These are phyloP conservation scores for Hyles vespertilio DNA, from an alignment of 1,140 invertebrate species.

Conservation along the genomic window DNA sequence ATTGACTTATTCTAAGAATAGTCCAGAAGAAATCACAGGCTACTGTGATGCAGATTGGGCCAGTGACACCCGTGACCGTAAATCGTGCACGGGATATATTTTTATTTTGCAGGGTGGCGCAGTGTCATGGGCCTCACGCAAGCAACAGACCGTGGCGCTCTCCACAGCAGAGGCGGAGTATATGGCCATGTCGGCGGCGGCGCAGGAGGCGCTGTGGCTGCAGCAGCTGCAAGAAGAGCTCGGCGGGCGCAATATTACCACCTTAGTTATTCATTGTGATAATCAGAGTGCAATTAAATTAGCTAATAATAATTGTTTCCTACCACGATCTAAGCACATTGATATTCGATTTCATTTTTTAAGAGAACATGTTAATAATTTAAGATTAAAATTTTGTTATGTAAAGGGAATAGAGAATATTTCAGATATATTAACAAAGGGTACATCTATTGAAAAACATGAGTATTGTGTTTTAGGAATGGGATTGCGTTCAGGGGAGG, in stretches of 20 bases:
- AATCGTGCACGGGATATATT: slow-evolving; percentile 22
- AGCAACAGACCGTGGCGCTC: slow-evolving; percentile 22
- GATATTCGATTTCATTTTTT: too few species aligned
- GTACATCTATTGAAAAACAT: too few species aligned
- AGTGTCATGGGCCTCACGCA: slow-evolving; percentile 13
- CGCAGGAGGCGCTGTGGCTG: slow-evolving; percentile 23
- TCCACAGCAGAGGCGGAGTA: slow-evolving; percentile 27
- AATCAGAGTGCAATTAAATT: too few species aligned
- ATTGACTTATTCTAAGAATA: slow-evolving; percentile 21
- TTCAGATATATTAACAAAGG: too few species aligned
- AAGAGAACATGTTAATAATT: too few species aligned
- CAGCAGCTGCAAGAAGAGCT: slow-evolving; percentile 15
- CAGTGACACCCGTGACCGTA: slow-evolving; percentile 13
- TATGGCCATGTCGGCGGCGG: slow-evolving; percentile 14
- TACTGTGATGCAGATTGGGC: slow-evolving; percentile 31
- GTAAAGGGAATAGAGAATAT: too few species aligned
- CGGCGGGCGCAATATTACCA: background rate
- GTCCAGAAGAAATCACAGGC: slow-evolving; percentile 18
- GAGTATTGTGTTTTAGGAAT: too few species aligned
- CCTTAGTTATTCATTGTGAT: too few species aligned
- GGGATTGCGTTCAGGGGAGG: too few species aligned
- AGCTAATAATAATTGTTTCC: too few species aligned
- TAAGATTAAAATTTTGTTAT: too few species aligned
- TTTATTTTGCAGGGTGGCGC: slow-evolving; percentile 25
- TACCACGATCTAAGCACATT: too few species aligned